These are phyloP conservation scores for Mola mola DNA, from an alignment of 2,113 vertebrate genomes.

Conservation along the genomic window DNA sequence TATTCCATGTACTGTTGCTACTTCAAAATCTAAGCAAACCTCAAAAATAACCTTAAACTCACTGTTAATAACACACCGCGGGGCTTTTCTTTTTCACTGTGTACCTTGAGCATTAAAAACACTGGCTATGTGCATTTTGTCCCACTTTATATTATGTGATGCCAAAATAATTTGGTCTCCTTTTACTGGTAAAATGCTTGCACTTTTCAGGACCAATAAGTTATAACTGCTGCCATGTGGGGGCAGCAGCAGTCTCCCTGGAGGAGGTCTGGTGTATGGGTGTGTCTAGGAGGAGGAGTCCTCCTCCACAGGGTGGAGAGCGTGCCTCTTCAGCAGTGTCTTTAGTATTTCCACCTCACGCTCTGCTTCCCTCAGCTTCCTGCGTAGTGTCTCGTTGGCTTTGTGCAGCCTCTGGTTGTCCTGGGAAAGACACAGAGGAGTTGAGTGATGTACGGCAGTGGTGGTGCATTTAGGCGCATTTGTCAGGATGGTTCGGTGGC, in stretches of 20 bases:
- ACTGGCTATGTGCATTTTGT: slow-evolving; percentile 1
- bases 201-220: slow-evolving; percentile 17
- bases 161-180: not conserved
- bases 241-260: slow-evolving; percentile 42
- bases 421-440: slow-evolving; percentile 68
- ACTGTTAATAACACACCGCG: no score
- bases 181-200: slow-evolving; percentile 17
- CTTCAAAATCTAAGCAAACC: no score
- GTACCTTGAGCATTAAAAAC: slow-evolving; percentile 9
- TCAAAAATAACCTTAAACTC: no score
- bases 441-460: not conserved
- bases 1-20: no score
- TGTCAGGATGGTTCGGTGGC: no score
- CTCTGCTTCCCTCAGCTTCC: slow-evolving; percentile 88
- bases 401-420: slow-evolving; percentile 88
- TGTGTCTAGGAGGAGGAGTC: slow-evolving; percentile 76
- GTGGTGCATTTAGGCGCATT: not conserved
- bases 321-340: slow-evolving; percentile 78
- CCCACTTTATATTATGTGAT: slow-evolving; percentile 1
- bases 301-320: slow-evolving; percentile 77
- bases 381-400: slow-evolving; percentile 88
- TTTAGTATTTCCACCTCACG: slow-evolving; percentile 89
- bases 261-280: not conserved
- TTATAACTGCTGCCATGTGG: slow-evolving; percentile 30
- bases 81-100: no score